Base-by-base conservation (phyloP, 2,113 vertebrate species). In the Trachemys scripta region DNA sequence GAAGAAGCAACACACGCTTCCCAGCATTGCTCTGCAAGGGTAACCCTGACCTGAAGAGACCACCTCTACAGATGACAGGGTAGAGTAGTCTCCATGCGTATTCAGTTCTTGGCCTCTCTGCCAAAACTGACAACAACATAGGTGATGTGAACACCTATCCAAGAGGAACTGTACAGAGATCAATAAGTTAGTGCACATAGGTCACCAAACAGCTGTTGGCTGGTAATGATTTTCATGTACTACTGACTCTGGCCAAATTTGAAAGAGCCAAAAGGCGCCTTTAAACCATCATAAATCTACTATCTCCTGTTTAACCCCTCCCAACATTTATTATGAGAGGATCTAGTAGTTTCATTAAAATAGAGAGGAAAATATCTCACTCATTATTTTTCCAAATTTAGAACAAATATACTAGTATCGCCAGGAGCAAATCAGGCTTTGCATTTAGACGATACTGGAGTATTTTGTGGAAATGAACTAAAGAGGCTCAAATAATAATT, bases 401-500 rank as follows among this genome's bases (percentile, higher is more conserved):
- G 35, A 84, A 85, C 25, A 92, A 84, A 29, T 56, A 85, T 87
- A 45, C 25, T 92, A 92, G 31, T 38, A 20, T 76, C 80, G 76
- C 79, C 81, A 96, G 79, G 53, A 84, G 38, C 57, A 90, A 35
- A 50, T 83, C 87, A 22, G 17, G 20, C 84, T 94, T 87, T 82
- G 47, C 47, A 79, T 82, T 96, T 87, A 85, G 88, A 49, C 80
- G 62, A 85, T 47, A 31, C 57, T 85, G 50, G 82, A 82, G 42
- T 85, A 42, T 65, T 92, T 49, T 88, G 93, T 92, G 84, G 78
- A 91, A 96, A 17, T 85, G 69, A 83, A 92, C n/a, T 75, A 87
- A 45, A 90, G 75, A 50, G 72, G 27, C 31, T 91, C 75, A 90
- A 31, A 19, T 91, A 29, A 65, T 94, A 53, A 79, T 8, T 84